Evolutionary conservation across 2,888 invertebrate species (phyloP).

Genomic region (Cactoblastis cactorum): DNA sequence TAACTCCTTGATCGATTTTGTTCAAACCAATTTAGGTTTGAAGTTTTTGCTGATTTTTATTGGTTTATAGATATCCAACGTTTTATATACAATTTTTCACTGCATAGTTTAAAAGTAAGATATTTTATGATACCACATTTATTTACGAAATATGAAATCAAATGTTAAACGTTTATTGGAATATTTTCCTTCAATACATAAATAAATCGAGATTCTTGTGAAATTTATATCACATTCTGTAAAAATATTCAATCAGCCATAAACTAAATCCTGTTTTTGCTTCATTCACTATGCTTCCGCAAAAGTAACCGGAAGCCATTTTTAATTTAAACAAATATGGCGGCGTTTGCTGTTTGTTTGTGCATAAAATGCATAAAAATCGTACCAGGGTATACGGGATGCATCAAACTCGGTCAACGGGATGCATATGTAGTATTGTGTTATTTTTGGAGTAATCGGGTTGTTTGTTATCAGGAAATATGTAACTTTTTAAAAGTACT

Average conservation of each 20-base stretch:
- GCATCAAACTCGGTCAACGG: slow-evolving; percentile 8
- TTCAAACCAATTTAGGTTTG: too few species aligned
- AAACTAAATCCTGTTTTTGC: slow-evolving; percentile 2
- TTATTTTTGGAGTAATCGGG: neutral
- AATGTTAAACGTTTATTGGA: too few species aligned
- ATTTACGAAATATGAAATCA: too few species aligned
- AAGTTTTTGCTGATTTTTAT: too few species aligned
- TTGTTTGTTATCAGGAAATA: neutral
- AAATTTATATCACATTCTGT: neutral
- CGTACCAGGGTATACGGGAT: slow-evolving; percentile 2
- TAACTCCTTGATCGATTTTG: too few species aligned
- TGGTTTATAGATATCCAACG: too few species aligned
- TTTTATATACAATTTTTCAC: too few species aligned
- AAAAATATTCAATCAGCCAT: slow-evolving; percentile 4
- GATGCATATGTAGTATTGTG: neutral
- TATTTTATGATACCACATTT: too few species aligned
- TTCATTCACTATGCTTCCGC: slow-evolving; percentile 4
- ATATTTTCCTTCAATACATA: neutral
- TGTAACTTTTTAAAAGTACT: neutral
- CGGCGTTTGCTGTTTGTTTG: neutral
- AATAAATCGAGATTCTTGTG: neutral
- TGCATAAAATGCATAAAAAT: slow-evolving; percentile 11
- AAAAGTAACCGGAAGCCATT: slow-evolving; percentile 6
- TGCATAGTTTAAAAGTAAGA: too few species aligned
- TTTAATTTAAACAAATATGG: neutral